Conservation (phyloP, 1,140 invertebrate genomes). For the Drosophila athabasca region DNA sequence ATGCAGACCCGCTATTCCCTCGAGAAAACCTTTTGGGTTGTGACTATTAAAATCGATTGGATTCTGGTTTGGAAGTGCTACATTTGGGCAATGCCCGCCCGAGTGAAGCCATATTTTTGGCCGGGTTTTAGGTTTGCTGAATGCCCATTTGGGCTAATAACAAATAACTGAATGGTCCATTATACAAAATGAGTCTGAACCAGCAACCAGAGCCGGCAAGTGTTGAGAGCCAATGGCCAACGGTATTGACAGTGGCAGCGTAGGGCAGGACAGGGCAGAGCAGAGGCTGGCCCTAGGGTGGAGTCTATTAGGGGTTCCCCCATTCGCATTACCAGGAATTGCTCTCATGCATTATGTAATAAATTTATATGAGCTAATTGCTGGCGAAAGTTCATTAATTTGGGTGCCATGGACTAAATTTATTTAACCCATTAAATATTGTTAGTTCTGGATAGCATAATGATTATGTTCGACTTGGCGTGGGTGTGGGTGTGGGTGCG, state of each 20-base stretch:
- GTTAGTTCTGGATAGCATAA: constrained; percentile 21
- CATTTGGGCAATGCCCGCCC: constrained; percentile 7
- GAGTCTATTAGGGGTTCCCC: constrained; percentile 13
- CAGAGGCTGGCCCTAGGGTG: not conserved
- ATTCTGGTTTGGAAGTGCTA: constrained; percentile 40
- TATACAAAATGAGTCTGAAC: constrained; percentile 55
- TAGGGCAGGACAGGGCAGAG: not conserved
- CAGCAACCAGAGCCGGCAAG: constrained; percentile 21
- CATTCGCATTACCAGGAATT: constrained; percentile 41
- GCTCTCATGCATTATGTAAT: constrained; percentile 42
- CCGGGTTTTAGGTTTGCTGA: constrained; percentile 56
- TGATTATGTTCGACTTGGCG: constrained; percentile 13
- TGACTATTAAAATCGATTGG: constrained; percentile 73
- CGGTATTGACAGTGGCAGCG: constrained; percentile 27
- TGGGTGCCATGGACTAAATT: constrained; percentile 41
- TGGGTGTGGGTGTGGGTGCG: not conserved
- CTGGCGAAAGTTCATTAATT: constrained; percentile 53
- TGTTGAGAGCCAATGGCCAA: constrained; percentile 45
- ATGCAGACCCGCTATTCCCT: constrained; percentile 7
- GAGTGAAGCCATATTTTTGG: constrained; percentile 24
- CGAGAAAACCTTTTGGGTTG: constrained; percentile 27
- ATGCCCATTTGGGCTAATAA: constrained; percentile 71
- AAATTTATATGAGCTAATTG: constrained; percentile 56
- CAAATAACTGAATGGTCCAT: constrained; percentile 72
- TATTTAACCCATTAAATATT: constrained; percentile 30